These are phyloP conservation scores for Novumbra hubbsi DNA, from an alignment of 2,797 vertebrate species.

Conservation along the genomic window DNA sequence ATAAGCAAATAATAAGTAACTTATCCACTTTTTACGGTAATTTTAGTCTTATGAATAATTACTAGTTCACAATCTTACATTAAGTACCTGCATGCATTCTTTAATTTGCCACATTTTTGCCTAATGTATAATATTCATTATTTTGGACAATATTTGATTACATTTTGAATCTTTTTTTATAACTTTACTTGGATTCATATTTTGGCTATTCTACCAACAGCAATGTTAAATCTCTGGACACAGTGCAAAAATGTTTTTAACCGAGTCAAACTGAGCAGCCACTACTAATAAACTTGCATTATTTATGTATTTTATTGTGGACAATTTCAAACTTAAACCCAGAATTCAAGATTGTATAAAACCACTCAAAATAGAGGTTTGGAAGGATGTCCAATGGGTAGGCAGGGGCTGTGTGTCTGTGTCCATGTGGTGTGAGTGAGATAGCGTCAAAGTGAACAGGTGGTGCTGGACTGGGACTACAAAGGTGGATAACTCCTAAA, in stretches of 20 bases:
- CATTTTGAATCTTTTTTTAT: neutral
- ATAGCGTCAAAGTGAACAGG: neutral
- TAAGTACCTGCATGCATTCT: neutral
- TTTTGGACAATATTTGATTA: neutral
- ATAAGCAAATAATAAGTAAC: neutral
- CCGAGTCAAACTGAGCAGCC: neutral
- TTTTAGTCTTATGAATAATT: slow-evolving; percentile 11
- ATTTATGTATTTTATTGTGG: neutral
- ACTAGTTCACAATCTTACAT: slow-evolving; percentile 54
- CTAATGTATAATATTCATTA: too few species aligned
- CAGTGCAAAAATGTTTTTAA: neutral
- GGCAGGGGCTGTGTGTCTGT: neutral
- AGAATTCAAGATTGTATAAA: neutral
- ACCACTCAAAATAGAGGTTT: neutral
- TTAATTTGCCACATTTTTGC: neutral
- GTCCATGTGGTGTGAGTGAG: neutral
- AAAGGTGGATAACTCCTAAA: neutral
- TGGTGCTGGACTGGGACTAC: neutral
- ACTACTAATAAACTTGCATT: neutral
- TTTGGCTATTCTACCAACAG: slow-evolving; percentile 7
- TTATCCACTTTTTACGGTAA: slow-evolving; percentile 3
- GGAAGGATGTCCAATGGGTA: neutral
- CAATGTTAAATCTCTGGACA: slow-evolving; percentile 33
- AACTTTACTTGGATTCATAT: slow-evolving; percentile 2
- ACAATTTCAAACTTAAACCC: neutral